A percentile compares a stretch with the other conserved stretches of the same genome.
These are phyloP conservation scores for Isurus oxyrinchus DNA, from an alignment of 2,113 vertebrate species.

Conservation along the genomic window DNA sequence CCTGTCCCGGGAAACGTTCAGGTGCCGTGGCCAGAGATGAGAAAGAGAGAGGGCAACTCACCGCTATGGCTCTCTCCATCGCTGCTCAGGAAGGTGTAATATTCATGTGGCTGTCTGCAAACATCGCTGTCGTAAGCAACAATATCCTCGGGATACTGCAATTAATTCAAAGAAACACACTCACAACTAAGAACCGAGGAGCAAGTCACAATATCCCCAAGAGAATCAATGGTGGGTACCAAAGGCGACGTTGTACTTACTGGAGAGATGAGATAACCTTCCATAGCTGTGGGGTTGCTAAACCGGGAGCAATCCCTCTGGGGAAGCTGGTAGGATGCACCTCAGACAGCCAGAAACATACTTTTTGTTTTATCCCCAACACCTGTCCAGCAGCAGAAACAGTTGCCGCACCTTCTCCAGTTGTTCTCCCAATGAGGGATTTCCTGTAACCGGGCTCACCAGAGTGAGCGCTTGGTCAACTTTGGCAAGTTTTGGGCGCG, in stretches of 20 bases:
- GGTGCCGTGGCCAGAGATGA: neutral
- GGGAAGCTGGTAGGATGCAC: too few relatives aligned
- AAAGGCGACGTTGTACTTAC: slow-evolving; percentile 54
- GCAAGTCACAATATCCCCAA: too few relatives aligned
- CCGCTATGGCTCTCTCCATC: slow-evolving; percentile 84
- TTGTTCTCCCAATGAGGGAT: neutral
- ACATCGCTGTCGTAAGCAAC: slow-evolving; percentile 80
- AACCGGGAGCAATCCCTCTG: neutral
- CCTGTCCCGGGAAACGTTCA: neutral
- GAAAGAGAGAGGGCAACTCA: slow-evolving; percentile 54
- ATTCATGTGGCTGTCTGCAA: slow-evolving; percentile 78
- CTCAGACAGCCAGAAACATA: neutral
- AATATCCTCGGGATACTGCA: slow-evolving; percentile 84
- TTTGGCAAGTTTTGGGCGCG: neutral
- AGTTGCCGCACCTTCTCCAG: neutral
- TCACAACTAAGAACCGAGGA: neutral
- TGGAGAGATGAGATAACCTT: slow-evolving; percentile 67
- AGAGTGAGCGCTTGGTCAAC: neutral
- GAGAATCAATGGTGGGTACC: neutral
- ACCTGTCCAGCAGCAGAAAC: neutral
- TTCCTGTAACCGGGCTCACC: neutral
- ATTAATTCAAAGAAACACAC: slow-evolving; percentile 46
- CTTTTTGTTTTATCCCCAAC: neutral
- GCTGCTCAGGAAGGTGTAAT: slow-evolving; percentile 80
- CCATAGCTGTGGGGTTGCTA: slow-evolving; percentile 55